Base-by-base conservation (phyloP, 2,797 vertebrate genomes). In the Phalloptychus januarius region DNA sequence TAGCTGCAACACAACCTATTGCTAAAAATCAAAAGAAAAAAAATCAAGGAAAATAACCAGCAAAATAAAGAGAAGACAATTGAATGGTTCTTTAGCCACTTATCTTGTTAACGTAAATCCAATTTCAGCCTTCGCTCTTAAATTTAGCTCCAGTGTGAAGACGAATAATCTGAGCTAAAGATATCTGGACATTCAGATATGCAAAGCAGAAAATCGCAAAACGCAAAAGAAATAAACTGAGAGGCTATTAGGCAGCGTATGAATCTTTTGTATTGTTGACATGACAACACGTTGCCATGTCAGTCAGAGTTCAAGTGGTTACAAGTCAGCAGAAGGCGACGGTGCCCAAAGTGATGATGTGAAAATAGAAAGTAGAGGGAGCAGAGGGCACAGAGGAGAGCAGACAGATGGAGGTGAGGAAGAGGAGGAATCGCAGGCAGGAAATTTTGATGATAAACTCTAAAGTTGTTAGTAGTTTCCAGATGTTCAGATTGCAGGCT, bases 261-360 rank as follows among this genome's bases (percentile, higher is more conserved):
- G 77, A 85, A 80, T 71, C 48, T 78, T 54, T 75, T 78, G 42
- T 67, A n/a, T 73, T 74, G 86, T 92, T 10, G 76, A 63, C 90
- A 92, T 89, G 88, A 87, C 85, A 82, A 91, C 88, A 6, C 70
- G 3, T 20, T 38, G 81, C 86, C 88, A 86, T 80, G 80, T 40
- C 70, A 79, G 87, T 88, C 80, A 87, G 80, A 79, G 89, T 86
- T 88, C 82, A 76, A 42, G 72, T n/a, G 1, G 82, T 42, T 73
- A 50, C 45, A 31, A 83, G 78, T 52, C 79, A 77, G 73, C 81
- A 87, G 86, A 83, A 54, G 86, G 87, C 2, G 25, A 65, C 2
- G 74, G 33, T 0, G 11, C 73, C 72, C 69, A 61, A 77, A 78
- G 82, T 15, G 12, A 42, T n/a, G 23, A 45, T n/a, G 25, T 70